Conservation (phyloP, 2,797 vertebrate genomes). For the Rachycentron canadum region DNA sequence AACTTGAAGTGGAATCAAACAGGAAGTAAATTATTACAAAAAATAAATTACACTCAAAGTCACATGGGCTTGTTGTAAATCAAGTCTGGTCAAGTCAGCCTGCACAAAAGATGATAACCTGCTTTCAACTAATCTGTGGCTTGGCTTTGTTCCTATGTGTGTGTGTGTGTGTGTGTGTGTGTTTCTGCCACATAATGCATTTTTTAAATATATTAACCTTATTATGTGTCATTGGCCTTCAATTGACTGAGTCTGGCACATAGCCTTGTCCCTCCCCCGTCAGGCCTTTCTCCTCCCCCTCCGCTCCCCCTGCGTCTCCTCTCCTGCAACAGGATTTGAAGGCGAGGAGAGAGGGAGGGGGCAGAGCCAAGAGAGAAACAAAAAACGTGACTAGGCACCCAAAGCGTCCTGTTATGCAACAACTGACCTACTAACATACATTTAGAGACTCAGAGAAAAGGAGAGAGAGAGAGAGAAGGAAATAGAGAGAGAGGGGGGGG, state of each 20-base stretch:
- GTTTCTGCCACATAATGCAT: conserved; percentile 19
- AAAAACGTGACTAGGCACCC: conserved; percentile 88
- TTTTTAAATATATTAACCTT: conserved; percentile 52
- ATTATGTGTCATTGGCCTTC: conserved; percentile 61
- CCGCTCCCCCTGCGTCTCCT: conserved; percentile 52
- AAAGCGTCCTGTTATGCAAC: conserved; percentile 89
- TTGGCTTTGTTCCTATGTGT: conserved; percentile 23
- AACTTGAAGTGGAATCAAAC: background rate
- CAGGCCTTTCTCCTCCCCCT: conserved; percentile 49
- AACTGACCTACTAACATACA: conserved; percentile 92
- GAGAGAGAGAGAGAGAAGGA: conserved; percentile 33
- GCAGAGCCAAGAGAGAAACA: conserved; percentile 74
- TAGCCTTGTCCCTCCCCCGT: conserved; percentile 63
- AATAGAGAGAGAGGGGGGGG: conserved; percentile 41
- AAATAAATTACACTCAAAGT: background rate
- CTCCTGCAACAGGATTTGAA: conserved; percentile 75
- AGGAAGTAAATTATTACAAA: no score
- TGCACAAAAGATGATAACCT: background rate
- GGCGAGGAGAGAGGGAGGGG: conserved; percentile 66
- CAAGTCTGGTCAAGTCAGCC: background rate
- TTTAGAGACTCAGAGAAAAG: conserved; percentile 77
- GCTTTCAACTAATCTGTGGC: background rate
- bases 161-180: background rate
- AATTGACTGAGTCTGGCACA: conserved; percentile 67
- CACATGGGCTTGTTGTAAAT: background rate